A percentile compares a stretch with the other conserved stretches of the same genome.
phyloP scores from a whole-genome alignment of 2,113 vertebrate species.

The Synchiropus splendidus region DNA sequence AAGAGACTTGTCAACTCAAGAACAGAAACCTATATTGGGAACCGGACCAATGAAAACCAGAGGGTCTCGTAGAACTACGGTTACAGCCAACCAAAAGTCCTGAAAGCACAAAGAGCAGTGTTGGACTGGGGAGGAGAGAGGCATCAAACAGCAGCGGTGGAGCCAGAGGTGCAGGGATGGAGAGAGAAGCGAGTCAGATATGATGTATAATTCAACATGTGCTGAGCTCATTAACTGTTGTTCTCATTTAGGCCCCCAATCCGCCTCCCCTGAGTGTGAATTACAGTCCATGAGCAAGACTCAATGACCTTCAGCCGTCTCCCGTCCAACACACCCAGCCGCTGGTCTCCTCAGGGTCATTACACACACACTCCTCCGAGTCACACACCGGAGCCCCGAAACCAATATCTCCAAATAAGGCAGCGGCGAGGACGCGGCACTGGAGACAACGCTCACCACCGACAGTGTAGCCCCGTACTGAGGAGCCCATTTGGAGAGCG shows the following conservation, averaged over 20 bases:
- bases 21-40: too few species aligned
- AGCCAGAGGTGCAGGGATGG: constrained; percentile 1
- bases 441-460: constrained; percentile 7
- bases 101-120: constrained; percentile 7
- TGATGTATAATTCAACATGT: constrained; percentile 16
- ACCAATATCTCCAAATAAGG: constrained; percentile 3
- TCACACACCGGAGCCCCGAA: constrained; percentile 11
- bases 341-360: neutral
- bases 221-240: constrained; percentile 18
- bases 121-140: constrained; percentile 11
- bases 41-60: constrained; percentile 28
- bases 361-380: neutral
- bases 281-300: constrained; percentile 4
- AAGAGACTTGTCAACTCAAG: too few species aligned
- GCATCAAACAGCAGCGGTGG: constrained; percentile 2
- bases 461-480: constrained; percentile 5
- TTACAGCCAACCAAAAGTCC: constrained; percentile 30
- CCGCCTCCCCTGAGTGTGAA: constrained; percentile 5
- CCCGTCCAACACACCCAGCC: constrained; percentile 6
- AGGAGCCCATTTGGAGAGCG: neutral
- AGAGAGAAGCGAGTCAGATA: constrained; percentile 2
- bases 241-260: constrained; percentile 15
- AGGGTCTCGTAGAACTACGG: constrained; percentile 34
- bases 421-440: constrained; percentile 1
- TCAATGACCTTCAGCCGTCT: constrained; percentile 32